Percentiles rank a stretch among this genome's conserved stretches.
Evolutionary conservation across 2,888 invertebrate species (phyloP).

Genomic region (Agonopterix alstromeriana): DNA sequence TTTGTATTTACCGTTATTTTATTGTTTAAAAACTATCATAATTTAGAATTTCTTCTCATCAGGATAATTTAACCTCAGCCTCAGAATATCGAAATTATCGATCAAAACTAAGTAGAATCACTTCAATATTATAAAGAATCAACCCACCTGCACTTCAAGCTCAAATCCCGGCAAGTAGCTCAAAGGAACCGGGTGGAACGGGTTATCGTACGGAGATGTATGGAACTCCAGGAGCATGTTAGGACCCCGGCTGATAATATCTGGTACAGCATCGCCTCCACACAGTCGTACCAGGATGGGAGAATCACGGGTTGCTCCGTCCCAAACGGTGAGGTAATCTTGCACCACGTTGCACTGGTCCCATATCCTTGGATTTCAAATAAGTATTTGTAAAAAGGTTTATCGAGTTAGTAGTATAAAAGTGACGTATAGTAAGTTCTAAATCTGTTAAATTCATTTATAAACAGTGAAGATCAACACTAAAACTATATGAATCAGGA

Average conservation of each 20-base stretch:
- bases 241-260: constrained; percentile 86
- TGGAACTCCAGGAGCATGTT: constrained; percentile 88
- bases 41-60: too few species aligned
- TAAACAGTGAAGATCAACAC: too few species aligned
- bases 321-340: constrained; percentile 89
- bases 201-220: constrained; percentile 88
- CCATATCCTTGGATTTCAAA: constrained; percentile 79
- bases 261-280: constrained; percentile 88
- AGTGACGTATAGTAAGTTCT: too few species aligned
- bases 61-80: too few species aligned
- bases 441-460: too few species aligned
- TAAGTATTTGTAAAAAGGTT: too few species aligned
- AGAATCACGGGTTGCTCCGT: constrained; percentile 83
- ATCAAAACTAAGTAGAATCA: too few species aligned
- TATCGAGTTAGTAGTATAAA: too few species aligned
- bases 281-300: constrained; percentile 87
- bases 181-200: constrained; percentile 86
- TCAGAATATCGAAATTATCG: too few species aligned
- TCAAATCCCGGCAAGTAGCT: constrained; percentile 89
- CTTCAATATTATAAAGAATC: neutral
- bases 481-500: too few species aligned
- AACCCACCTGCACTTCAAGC: constrained; percentile 84
- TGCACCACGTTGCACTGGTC: constrained; percentile 89
- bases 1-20: too few species aligned
- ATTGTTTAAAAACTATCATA: too few species aligned